Evolutionary conservation across 1,140 invertebrate genomes (phyloP).

Genomic region (Drosophila repletoides): DNA sequence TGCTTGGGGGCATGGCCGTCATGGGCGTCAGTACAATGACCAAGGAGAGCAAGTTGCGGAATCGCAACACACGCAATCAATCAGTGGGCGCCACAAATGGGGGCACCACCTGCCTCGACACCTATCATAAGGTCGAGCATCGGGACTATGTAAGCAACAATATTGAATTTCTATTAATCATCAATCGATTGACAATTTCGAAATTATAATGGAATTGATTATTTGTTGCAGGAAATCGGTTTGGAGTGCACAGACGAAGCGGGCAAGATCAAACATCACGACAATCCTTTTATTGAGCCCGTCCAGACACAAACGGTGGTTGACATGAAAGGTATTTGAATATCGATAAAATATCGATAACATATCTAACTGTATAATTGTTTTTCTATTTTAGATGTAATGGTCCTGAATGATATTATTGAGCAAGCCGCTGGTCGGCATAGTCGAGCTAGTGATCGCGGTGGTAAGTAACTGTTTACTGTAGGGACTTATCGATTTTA

Average conservation of each 20-base stretch:
- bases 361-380: neutral
- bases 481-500: slow-evolving; percentile 29
- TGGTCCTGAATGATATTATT: slow-evolving; percentile 98
- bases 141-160: slow-evolving; percentile 87
- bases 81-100: slow-evolving; percentile 84
- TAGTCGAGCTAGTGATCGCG: slow-evolving; percentile 91
- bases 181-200: no score
- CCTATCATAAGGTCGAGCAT: slow-evolving; percentile 86
- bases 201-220: neutral
- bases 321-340: slow-evolving; percentile 93
- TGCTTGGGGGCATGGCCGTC: slow-evolving; percentile 88
- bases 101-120: slow-evolving; percentile 84
- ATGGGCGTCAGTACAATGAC: slow-evolving; percentile 87
- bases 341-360: neutral
- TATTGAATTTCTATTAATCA: neutral
- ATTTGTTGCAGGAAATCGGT: slow-evolving; percentile 69
- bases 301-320: slow-evolving; percentile 93
- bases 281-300: slow-evolving; percentile 95
- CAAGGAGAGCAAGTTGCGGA: slow-evolving; percentile 91
- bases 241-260: slow-evolving; percentile 90
- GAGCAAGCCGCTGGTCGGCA: slow-evolving; percentile 95
- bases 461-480: slow-evolving; percentile 87
- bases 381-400: slow-evolving; percentile 90
- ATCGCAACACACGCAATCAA: slow-evolving; percentile 88
- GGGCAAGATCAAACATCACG: slow-evolving; percentile 92